Base-by-base conservation (phyloP, 1,140 invertebrate genomes). In the Pseudoatta argentina region DNA sequence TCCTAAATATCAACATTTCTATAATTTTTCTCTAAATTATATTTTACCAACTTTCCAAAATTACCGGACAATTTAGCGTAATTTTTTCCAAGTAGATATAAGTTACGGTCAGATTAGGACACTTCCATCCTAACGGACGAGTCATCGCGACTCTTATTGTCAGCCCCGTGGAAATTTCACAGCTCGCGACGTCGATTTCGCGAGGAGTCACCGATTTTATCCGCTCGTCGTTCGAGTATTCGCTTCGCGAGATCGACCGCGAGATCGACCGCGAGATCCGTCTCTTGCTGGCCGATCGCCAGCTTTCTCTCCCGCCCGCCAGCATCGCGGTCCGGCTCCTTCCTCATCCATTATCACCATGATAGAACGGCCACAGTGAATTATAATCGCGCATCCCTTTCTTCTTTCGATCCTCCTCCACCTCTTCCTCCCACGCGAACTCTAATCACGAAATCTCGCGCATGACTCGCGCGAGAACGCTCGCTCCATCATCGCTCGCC, bases 301-400 rank as follows among this genome's bases (percentile, higher is more conserved):
- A 73, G 71, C 79, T 83, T 83, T 83, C 79, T 83, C 79, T 83
- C 79, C 66, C 55, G 34, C 18, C 48, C 55, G 39, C 51, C 78
- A 72, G 34, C n/a, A 16, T 34, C 27, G 44, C 34, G 16, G n/a
- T 3, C 55, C n/a, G 24, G 21, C 30, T 21, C 39, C 64, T 69
- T 79, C 48, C 34, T 69, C 48, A 8, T 73, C 16, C 64, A 57
- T 73, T 83, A 75, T 83, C 79, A 39, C 14, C 24, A 14, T 21
- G n/a, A 12, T 30, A 21, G 44, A 83, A 75, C 18, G 34, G 59
- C 39, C 39, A 34, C 7, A 48, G 55, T 51, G 69, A 83, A 83
- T 83, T 44, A 75, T 61, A 73, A 83, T 75, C 67, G 67, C 55
- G 39, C 34, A 61, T 61, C 67, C 18, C 55, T 69, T 44, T 44